Percentiles rank a stretch among this genome's conserved stretches.
phyloP scores from a whole-genome alignment of 2,797 vertebrate species.

The Chlorospingus flavigularis region DNA sequence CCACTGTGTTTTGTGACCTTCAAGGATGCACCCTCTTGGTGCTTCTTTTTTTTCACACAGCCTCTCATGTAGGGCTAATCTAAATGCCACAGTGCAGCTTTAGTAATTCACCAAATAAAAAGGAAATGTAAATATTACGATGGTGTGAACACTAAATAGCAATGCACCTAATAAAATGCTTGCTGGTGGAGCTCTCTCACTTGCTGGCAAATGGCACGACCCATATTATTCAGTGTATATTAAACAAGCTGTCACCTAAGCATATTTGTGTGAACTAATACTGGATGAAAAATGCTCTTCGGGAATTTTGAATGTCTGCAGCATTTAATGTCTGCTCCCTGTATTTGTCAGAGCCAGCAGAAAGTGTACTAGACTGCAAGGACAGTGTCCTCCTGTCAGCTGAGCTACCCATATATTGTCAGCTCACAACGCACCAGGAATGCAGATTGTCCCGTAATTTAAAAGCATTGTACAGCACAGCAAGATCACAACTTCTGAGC shows the following conservation, averaged over 20 bases:
- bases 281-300: slow-evolving; percentile 23
- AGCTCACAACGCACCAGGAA: background rate
- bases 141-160: background rate
- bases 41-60: background rate
- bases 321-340: slow-evolving; percentile 45
- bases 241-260: slow-evolving; percentile 67
- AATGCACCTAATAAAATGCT: slow-evolving; percentile 46
- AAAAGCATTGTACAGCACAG: background rate
- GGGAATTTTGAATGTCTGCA: slow-evolving; percentile 38
- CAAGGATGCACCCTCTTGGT: fast-evolving
- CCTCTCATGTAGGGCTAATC: background rate
- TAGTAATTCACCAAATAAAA: background rate
- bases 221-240: slow-evolving; percentile 70
- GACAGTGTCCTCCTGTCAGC: background rate
- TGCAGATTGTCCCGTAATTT: background rate
- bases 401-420: background rate
- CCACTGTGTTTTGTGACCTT: background rate
- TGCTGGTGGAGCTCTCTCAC: slow-evolving; percentile 36
- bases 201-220: slow-evolving; percentile 65
- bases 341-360: background rate
- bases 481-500: background rate
- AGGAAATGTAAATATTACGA: background rate
- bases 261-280: slow-evolving; percentile 63
- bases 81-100: background rate
- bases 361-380: background rate